Percentiles rank a stretch among this genome's conserved stretches.
Conservation (phyloP, 1,140 invertebrate species). For the Drosophila ercepeae region DNA sequence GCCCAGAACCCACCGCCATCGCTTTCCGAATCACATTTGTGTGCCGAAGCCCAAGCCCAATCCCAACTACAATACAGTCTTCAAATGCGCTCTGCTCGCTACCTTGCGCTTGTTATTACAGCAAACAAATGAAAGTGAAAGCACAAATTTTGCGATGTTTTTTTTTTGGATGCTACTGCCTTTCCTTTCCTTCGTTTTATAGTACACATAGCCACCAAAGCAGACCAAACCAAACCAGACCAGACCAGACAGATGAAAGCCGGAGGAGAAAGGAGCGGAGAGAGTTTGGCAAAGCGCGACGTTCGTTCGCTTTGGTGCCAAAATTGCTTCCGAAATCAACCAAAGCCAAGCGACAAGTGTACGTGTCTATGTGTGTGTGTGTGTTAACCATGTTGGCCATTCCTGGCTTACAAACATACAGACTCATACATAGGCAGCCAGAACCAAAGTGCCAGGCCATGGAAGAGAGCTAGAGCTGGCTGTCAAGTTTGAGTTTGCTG, state of each 20-base stretch:
- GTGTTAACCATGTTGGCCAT: slow-evolving; percentile 65
- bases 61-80: slow-evolving; percentile 67
- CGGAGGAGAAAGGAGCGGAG: not conserved
- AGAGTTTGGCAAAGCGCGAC: slow-evolving; percentile 48
- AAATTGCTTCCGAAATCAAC: slow-evolving; percentile 81
- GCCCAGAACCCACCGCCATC: slow-evolving; percentile 24
- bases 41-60: too few relatives aligned
- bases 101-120: slow-evolving; percentile 78
- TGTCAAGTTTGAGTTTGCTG: slow-evolving; percentile 83
- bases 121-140: slow-evolving; percentile 82
- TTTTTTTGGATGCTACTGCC: slow-evolving; percentile 37
- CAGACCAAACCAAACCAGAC: slow-evolving; percentile 2
- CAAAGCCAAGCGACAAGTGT: slow-evolving; percentile 51
- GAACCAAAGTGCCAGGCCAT: slow-evolving; percentile 64
- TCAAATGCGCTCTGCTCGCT: slow-evolving; percentile 56
- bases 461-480: slow-evolving; percentile 73
- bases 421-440: slow-evolving; percentile 49
- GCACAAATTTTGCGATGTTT: slow-evolving; percentile 75
- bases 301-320: slow-evolving; percentile 73
- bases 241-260: slow-evolving; percentile 11
- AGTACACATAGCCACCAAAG: slow-evolving; percentile 9
- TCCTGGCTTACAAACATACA: slow-evolving; percentile 19
- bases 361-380: slow-evolving; percentile 44
- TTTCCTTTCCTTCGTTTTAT: slow-evolving; percentile 18
- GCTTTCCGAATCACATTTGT: slow-evolving; percentile 60